Base-by-base conservation (phyloP, 2,797 vertebrate species). In the Numenius phaeopus region DNA sequence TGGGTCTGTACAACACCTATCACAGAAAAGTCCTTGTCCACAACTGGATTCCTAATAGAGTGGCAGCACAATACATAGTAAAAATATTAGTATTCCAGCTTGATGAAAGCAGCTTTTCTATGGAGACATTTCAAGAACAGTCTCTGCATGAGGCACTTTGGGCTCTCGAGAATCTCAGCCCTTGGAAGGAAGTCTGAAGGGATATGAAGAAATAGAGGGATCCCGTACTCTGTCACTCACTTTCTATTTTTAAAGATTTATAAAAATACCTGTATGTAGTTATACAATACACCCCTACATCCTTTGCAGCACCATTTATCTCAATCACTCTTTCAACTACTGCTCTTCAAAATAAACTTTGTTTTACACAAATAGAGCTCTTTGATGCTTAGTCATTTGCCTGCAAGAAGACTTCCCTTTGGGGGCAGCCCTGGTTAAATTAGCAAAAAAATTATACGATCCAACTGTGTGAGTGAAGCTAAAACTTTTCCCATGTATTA, bases 401-500 rank as follows among this genome's bases (percentile, higher is more conserved):
- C 92, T 94, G 46, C 67, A 85, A 83, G 29, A 79, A 62, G n/a
- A 34, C 32, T 96, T 83, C 58, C 65, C 66, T 96, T 86, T 58
- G 46, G 72, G 76, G 52, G 70, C 52, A 83, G 71, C 84, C 89
- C 81, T 9, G 7, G 83, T 81, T 92, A 91, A 92, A 94, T 93
- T 37, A 82, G 37, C 3, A 92, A 93, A 54, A 92, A 69, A 16
- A 11, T 13, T 13, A 3, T 13, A 3, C 6, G 59, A 83, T 83
- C 61, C 71, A 89, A 26, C 57, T 71, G 46, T 58, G 49, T 55
- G 58, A 95, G 81, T 2, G 54, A 92, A 62, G 66, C 52, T 89
- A 61, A 91, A 94, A 47, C 83, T 89, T 87, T 93, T 93, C 79
- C 90, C 86, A 67, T 83, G 90, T 90, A 86, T 67, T 85, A 81